A percentile compares a stretch with the other conserved stretches of the same genome.
Evolutionary conservation across 2,113 vertebrate species (phyloP).

Genomic region (Emydura subglobosa): DNA sequence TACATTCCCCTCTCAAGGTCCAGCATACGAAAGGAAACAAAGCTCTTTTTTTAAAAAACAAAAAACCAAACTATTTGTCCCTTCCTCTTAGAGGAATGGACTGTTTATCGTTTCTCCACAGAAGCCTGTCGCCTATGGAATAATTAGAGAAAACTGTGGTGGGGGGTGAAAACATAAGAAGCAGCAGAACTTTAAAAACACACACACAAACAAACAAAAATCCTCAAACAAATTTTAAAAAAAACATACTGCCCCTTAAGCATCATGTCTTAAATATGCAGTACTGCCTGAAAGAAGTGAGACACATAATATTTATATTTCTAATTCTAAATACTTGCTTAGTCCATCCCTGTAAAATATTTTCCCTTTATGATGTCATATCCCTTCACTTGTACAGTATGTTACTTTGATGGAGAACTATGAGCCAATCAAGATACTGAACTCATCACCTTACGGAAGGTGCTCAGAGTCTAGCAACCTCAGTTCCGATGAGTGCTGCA

Average conservation of each 20-base stretch:
- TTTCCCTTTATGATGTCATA: background rate
- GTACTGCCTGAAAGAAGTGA: background rate
- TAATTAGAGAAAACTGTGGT: background rate
- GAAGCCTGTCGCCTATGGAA: background rate
- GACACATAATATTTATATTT: background rate
- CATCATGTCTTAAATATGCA: background rate
- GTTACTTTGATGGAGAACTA: constrained; percentile 24
- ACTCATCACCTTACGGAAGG: background rate
- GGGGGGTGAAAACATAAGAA: constrained; percentile 1
- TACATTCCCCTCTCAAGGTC: constrained; percentile 54
- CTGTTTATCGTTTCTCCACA: background rate
- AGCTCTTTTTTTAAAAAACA: background rate
- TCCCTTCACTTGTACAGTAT: background rate
- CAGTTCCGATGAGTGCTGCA: constrained; percentile 42
- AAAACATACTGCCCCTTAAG: background rate
- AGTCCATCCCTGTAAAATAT: background rate
- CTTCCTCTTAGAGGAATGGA: background rate
- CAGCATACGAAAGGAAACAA: constrained; percentile 18
- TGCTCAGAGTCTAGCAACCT: background rate
- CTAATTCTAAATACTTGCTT: constrained; percentile 1
- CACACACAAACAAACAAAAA: background rate
- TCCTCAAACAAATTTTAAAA: background rate
- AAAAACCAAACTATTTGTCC: background rate
- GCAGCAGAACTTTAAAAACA: background rate
- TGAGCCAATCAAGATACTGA: background rate